A percentile compares a stretch with the other conserved stretches of the same genome.
These are phyloP conservation scores for Scaptodrosophila lebanonensis DNA, from an alignment of 1,140 invertebrate species.

Conservation along the genomic window DNA sequence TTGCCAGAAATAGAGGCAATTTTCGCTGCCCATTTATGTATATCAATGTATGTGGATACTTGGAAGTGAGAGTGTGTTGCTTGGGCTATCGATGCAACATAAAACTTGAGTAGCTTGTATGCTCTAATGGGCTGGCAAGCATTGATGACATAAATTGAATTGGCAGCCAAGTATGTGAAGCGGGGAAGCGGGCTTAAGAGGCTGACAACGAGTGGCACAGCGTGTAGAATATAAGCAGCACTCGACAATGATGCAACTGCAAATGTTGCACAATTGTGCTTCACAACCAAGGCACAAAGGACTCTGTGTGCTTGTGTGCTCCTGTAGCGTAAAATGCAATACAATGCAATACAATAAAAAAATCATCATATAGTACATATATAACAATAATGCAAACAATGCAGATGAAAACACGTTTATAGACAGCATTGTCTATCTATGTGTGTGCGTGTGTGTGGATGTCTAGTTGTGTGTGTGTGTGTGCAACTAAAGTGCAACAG, in stretches of 20 bases:
- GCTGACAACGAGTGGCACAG: background rate
- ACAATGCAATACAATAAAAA: constrained; percentile 3
- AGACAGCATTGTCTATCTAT: too few relatives aligned
- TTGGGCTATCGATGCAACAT: constrained; percentile 43
- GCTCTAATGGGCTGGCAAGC: background rate
- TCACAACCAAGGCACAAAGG: constrained; percentile 4
- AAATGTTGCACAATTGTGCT: too few relatives aligned
- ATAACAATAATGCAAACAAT: background rate
- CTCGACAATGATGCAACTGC: constrained; percentile 9
- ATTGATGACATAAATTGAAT: constrained; percentile 37
- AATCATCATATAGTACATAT: constrained; percentile 9
- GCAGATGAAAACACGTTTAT: constrained; percentile 1
- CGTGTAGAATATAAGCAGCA: too few relatives aligned
- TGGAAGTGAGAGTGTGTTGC: too few relatives aligned
- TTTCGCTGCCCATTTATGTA: constrained; percentile 13
- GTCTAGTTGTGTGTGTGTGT: background rate
- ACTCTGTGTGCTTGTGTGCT: too few relatives aligned
- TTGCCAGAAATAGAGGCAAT: constrained; percentile 48
- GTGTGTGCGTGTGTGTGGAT: too few relatives aligned
- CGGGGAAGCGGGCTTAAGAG: constrained; percentile 23
- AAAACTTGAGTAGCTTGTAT: constrained; percentile 55
- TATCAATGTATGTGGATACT: constrained; percentile 33
- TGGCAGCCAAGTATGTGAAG: constrained; percentile 25
- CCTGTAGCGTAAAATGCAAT: constrained; percentile 15
- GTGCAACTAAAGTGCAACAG: constrained; percentile 37